Percentiles rank a stretch among this genome's conserved stretches.
Conservation (phyloP, 2,113 vertebrate species). For the Dipodomys spectabilis region DNA sequence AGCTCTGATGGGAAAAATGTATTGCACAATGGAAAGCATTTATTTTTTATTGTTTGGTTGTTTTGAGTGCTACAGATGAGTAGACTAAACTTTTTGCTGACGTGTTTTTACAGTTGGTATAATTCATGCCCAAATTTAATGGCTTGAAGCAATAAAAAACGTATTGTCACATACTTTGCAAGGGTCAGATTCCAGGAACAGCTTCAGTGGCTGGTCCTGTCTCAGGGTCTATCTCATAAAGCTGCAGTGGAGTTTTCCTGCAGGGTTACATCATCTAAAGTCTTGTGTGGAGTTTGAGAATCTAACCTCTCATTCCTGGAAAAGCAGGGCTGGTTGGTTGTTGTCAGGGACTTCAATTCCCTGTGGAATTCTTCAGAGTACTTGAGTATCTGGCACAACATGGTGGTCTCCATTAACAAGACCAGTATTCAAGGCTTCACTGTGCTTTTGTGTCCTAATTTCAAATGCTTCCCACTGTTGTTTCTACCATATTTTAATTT, state of each 20-base stretch:
- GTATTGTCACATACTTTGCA: neutral
- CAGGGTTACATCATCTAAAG: neutral
- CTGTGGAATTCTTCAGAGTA: neutral
- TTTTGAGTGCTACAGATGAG: neutral
- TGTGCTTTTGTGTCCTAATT: neutral
- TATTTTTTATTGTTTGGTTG: neutral
- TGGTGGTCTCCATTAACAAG: neutral
- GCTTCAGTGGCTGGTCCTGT: neutral
- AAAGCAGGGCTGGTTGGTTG: neutral
- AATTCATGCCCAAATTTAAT: neutral
- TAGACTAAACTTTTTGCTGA: neutral
- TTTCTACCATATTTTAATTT: neutral
- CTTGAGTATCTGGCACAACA: neutral
- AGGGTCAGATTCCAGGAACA: neutral
- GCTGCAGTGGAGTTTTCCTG: neutral
- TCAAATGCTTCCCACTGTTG: neutral
- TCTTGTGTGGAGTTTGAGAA: neutral
- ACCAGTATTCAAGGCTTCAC: neutral
- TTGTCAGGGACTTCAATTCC: neutral
- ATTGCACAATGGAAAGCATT: conserved; percentile 30
- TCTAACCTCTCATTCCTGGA: neutral
- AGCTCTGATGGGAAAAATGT: neutral
- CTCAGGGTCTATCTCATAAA: neutral
- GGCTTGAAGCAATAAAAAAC: neutral
- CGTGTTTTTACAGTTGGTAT: neutral